Percentiles rank a stretch among this genome's conserved stretches.
Evolutionary conservation across 92 coral and sea anemone genomes (phyloP).

Genomic region (Porites evermanni): DNA sequence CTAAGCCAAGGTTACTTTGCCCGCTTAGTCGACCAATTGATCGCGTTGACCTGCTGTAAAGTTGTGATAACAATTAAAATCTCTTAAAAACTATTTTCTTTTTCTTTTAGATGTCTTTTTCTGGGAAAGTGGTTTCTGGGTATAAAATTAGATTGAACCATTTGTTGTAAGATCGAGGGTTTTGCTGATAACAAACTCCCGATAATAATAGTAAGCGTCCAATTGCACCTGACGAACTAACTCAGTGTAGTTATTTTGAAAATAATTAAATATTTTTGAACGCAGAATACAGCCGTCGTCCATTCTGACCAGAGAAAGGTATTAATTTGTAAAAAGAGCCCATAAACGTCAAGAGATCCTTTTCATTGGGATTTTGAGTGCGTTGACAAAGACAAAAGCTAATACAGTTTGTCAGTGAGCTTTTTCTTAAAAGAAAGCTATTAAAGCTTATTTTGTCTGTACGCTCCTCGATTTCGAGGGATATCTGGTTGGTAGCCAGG

Average conservation of each 20-base stretch:
- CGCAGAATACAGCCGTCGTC: too few species aligned
- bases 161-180: not conserved
- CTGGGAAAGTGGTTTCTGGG: not conserved
- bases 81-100: not conserved
- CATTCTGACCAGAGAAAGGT: not conserved
- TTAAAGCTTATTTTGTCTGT: not conserved
- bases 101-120: not conserved
- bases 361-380: not conserved
- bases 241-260: too few species aligned
- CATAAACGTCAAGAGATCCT: not conserved
- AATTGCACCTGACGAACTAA: slow-evolving; percentile 2
- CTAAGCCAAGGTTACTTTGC: slow-evolving; percentile 16
- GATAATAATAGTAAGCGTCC: not conserved
- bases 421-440: not conserved
- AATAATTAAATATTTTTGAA: too few species aligned
- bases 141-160: not conserved
- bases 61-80: not conserved
- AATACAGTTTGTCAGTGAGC: not conserved
- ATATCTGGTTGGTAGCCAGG: not conserved
- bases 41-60: not conserved
- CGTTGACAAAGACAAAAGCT: not conserved
- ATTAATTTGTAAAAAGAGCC: not conserved
- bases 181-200: not conserved
- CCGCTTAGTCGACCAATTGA: not conserved
- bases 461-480: not conserved